Conservation (phyloP, 2,113 vertebrate genomes). For the Microcebus lehilahytsara region DNA sequence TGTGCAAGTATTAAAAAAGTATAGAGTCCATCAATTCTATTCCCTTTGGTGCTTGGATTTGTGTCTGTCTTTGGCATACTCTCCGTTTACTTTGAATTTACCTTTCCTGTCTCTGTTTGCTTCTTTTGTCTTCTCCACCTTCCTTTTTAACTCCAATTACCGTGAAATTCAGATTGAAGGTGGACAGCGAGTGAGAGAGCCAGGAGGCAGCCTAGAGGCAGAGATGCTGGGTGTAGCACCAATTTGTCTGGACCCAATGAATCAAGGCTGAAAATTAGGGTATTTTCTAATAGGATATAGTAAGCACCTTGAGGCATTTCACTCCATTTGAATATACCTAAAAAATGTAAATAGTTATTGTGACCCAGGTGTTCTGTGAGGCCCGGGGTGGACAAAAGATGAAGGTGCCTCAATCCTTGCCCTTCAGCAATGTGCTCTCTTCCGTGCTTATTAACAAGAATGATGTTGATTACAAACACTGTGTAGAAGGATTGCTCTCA, state of each 20-base stretch:
- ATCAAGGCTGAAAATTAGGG: not conserved
- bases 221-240: not conserved
- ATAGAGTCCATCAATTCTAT: not conserved
- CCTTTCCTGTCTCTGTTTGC: not conserved
- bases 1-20: not conserved
- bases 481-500: not conserved
- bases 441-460: not conserved
- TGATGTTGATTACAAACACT: not conserved
- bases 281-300: not conserved
- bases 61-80: not conserved
- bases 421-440: not conserved
- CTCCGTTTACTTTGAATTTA: not conserved
- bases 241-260: not conserved
- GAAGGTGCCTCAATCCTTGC: too few species aligned
- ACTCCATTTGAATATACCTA: not conserved
- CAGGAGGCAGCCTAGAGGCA: not conserved
- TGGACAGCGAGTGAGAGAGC: not conserved
- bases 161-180: not conserved
- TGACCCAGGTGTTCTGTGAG: not conserved
- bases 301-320: not conserved
- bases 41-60: not conserved
- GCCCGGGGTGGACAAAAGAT: too few species aligned
- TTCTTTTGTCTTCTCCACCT: not conserved
- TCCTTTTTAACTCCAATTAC: not conserved
- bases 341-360: not conserved